Base-by-base conservation (phyloP, 2,113 vertebrate genomes). In the Talpa occidentalis region DNA sequence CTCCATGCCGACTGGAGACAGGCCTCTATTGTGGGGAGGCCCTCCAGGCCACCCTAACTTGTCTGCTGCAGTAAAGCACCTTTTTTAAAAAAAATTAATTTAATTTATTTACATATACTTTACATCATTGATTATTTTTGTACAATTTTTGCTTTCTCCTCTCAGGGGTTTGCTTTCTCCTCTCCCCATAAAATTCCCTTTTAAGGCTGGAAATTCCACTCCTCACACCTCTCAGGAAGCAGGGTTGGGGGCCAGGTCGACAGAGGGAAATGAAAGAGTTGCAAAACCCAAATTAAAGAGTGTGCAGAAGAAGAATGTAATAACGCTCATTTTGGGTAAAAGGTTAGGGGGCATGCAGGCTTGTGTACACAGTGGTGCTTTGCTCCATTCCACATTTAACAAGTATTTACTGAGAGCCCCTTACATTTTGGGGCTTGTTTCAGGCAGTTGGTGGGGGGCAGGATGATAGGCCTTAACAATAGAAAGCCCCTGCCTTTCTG, bases 201-300 rank as follows among this genome's bases (percentile, higher is more conserved):
- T 86, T 62, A 37, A 62, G 82, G 37, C 21, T 47, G 60, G 49
- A 66, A 32, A 89, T 28, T 14, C 32, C 10, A 30, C 26, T 89
- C 54, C 49, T 74, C 49, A 86, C 22, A 82, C 78, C 40, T 94
- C 56, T 60, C 54, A 74, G 74, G 42, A 60, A 40, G 64, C 59
- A 56, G 79, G 70, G 52, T 59, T 60, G 26, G n/a, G 62, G 49
- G 56, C 81, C 62, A 88, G 21, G 17, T 78, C n/a, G 64, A 15
- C 16, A 49, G 21, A 81, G 59, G 56, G 35, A 88, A 94, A 89
- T 96, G 74, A 91, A 89, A 91, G 91, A 26, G 64, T 79, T 37
- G 42, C n/a, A 59, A 87, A 35, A 30, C 32, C 42, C 64, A 66
- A 89, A 79, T 89, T 94, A 95, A n/a, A 95, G 77, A 73, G 42